Evolutionary conservation across 2,888 invertebrate genomes (phyloP), one percentile per base, ranked within the genome.

Genomic region (Chloroclysta siterata): DNA sequence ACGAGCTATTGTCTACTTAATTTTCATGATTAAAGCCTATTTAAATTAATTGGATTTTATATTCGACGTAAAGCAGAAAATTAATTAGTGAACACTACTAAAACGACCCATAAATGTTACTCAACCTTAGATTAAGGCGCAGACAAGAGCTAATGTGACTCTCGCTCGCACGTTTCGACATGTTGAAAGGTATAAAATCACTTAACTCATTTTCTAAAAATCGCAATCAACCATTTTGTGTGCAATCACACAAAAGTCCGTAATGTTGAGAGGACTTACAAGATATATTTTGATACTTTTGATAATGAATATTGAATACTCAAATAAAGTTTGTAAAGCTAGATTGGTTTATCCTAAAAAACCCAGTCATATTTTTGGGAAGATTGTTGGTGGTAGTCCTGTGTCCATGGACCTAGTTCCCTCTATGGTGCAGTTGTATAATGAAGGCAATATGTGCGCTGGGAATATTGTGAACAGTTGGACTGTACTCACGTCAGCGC

Each of bases 401-500:
- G 82, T 81, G 6, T 36, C 63, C 0, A 60, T 88, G 14, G 77
- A 80, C 13, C 61, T 57, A 0, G 85, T 78, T 57, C 89, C 90
- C 0, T 82, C 73, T 53, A 75, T 83, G 0, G 83, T 79, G 0
- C 81, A 87, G 63, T 77, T 90, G 52, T 85, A 81, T 42, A 90
- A 89, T 64, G 57, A 66, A 7, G 88, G 85, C 0, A 65, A 79
- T 0, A 65, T 89, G 42, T 90, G 90, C 63, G 84, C 84, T 6
- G 89, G 87, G 0, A 80, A 77, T 0, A 84, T 90, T 7, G 6
- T 90, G 1, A 84, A 83, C 53, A 85, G 83, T 44, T 88, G 85
- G 81, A 67, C 79, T 3, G 53, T 89, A 2, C 66, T 89, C 15
- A 87, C 90, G 0, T 81, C 89, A 0, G 90, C 84, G 0, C 90